Evolutionary conservation across 2,113 vertebrate genomes (phyloP), one percentile per base, ranked within the genome.

Genomic region (Mixornis gularis): DNA sequence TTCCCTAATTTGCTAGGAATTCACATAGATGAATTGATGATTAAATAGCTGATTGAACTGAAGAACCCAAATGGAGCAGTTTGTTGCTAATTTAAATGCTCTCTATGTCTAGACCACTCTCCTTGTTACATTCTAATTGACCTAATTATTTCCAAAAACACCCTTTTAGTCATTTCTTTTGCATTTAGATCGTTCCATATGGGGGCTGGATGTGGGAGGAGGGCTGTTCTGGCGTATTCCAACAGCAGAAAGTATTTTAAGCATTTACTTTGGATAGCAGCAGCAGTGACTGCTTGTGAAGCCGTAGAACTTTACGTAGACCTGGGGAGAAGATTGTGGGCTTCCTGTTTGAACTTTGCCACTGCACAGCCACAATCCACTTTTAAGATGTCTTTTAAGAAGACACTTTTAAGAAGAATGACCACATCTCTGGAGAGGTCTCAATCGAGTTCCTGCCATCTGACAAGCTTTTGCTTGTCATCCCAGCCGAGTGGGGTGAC

Each of bases 71-170:
- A 91, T 53, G 90, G 69, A 94, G 58, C 89, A 71, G 80, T 92
- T 95, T 92, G 84, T 87, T 93, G 85, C 91, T 94, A 96, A 95
- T 93, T 95, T 93, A 94, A 96, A 94, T 93, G 87, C 81, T 9
- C 2, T 87, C 66, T 89, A 63, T 91, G 92, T 96, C 94, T 93
- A 96, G 94, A 93, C 91, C 94, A 94, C 81, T 96, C 72, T 96
- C 79, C 87, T 94, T 94, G 87, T 96, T 95, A 96, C 92, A 94
- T 96, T 95, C 94, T 95, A 96, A 96, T 93, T 94, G 91, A 95
- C 87, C 91, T 96, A 94, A 94, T 96, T 96, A 96, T 93, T 96
- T 94, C 87, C 66, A 65, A 94, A 96, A 85, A 3, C 92, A 93
- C 70, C 62, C 84, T 91, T 96, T 93, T 92, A 94, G 80, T 92